These are phyloP conservation scores for Malachius bipustulatus DNA, from an alignment of 2,888 invertebrate genomes.

Conservation along the genomic window DNA sequence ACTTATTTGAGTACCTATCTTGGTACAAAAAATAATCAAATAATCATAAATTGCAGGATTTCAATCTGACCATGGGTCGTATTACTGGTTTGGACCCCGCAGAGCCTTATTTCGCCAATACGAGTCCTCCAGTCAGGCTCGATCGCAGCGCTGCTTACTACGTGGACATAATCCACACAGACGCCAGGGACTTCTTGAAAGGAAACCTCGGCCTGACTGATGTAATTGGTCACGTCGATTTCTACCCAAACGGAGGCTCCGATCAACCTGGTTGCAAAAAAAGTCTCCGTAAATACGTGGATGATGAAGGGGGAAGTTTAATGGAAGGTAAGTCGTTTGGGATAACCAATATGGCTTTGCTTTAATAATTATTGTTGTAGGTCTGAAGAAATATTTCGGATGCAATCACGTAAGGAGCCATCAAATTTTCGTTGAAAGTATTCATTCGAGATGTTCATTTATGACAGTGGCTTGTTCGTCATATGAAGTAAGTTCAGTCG, in stretches of 20 bases:
- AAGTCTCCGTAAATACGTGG: conserved; percentile 52
- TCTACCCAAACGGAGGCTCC: conserved; percentile 81
- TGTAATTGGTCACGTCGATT: conserved; percentile 79
- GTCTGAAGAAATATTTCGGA: conserved; percentile 57
- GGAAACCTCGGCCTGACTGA: conserved; percentile 72
- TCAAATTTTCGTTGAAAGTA: conserved; percentile 73
- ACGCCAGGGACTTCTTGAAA: conserved; percentile 64
- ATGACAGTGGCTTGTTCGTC: conserved; percentile 66
- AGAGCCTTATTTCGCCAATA: conserved; percentile 78
- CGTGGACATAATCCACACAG: conserved; percentile 85
- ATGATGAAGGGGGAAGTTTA: conserved; percentile 49
- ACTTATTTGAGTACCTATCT: too few relatives aligned
- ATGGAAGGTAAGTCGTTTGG: conserved; percentile 45
- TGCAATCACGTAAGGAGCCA: conserved; percentile 83
- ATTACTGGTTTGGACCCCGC: conserved; percentile 88
- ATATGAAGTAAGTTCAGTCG: conserved; percentile 55
- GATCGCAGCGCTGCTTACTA: conserved; percentile 78
- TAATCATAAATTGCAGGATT: too few relatives aligned
- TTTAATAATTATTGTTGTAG: conserved; percentile 35
- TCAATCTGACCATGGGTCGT: conserved; percentile 57
- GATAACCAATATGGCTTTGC: too few relatives aligned
- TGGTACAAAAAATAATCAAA: too few relatives aligned
- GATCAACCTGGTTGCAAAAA: conserved; percentile 59
- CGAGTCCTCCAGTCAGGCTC: conserved; percentile 66
- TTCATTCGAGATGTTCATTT: conserved; percentile 66